Percentiles rank a stretch among this genome's conserved stretches.
phyloP scores from a whole-genome alignment of 2,888 invertebrate species.

The Bembecia ichneumoniformis region DNA sequence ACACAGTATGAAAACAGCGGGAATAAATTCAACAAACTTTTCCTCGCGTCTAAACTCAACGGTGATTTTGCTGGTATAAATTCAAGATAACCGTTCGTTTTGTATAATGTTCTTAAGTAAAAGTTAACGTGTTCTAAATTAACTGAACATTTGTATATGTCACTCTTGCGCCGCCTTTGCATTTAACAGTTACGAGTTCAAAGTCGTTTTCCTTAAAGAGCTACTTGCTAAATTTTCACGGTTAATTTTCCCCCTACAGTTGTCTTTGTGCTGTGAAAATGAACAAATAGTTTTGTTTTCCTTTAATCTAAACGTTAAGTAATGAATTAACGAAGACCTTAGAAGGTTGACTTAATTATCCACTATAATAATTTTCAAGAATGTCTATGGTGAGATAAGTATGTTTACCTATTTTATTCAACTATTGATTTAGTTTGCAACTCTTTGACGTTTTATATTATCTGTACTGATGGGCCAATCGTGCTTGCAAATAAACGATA shows the following conservation, averaged over 20 bases:
- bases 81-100: conserved; percentile 28
- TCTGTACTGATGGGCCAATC: too few species aligned
- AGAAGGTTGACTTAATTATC: too few species aligned
- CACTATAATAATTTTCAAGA: too few species aligned
- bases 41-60: conserved; percentile 27
- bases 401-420: too few species aligned
- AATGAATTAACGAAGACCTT: too few species aligned
- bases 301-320: too few species aligned
- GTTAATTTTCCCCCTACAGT: background rate
- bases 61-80: conserved; percentile 33
- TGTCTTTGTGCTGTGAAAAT: too few species aligned
- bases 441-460: too few species aligned
- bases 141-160: conserved; percentile 8
- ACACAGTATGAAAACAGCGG: conserved; percentile 17
- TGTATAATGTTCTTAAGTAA: conserved; percentile 6
- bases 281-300: too few species aligned
- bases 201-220: background rate
- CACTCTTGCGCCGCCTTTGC: background rate
- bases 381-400: too few species aligned
- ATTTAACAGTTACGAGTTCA: background rate
- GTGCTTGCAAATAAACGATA: too few species aligned
- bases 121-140: conserved; percentile 13
- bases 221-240: background rate
- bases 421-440: too few species aligned
- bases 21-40: conserved; percentile 34